A percentile compares a stretch with the other conserved stretches of the same genome.
Conservation (phyloP, 2,113 vertebrate genomes). For the Xenopus laevis region DNA sequence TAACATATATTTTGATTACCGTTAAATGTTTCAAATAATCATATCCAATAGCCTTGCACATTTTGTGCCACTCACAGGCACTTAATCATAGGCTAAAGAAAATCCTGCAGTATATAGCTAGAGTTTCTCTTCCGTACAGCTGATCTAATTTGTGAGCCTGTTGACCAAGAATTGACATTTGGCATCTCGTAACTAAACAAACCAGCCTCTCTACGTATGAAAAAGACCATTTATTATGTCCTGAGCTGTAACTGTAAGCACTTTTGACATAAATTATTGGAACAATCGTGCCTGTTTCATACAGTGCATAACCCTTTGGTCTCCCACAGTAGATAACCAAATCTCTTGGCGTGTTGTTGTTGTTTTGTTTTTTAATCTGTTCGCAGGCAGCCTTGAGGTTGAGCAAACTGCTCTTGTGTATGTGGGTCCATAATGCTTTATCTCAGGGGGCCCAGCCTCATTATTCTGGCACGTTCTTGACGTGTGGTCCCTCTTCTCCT, state of each 20-base stretch:
- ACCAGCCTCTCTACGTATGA: too few relatives aligned
- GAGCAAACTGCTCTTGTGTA: slow-evolving; percentile 46
- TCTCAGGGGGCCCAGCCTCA: slow-evolving; percentile 51
- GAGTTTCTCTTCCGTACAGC: too few relatives aligned
- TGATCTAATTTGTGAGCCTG: too few relatives aligned
- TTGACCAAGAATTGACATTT: too few relatives aligned
- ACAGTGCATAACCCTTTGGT: neutral
- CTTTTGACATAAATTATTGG: neutral
- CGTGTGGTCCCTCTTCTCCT: slow-evolving; percentile 65
- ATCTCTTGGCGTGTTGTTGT: slow-evolving; percentile 2
- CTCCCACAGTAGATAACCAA: neutral
- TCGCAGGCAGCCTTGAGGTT: slow-evolving; percentile 60
- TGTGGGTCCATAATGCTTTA: slow-evolving; percentile 52
- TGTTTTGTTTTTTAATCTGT: neutral
- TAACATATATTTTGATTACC: too few relatives aligned
- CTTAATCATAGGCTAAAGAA: too few relatives aligned
- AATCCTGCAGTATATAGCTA: too few relatives aligned
- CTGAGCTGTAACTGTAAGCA: neutral
- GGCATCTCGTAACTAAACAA: too few relatives aligned
- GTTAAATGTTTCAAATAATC: too few relatives aligned
- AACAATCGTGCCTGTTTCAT: neutral
- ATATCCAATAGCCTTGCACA: too few relatives aligned
- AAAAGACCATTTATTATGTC: too few relatives aligned
- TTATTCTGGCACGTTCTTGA: slow-evolving; percentile 65
- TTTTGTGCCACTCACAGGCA: too few relatives aligned